Percentiles rank a stretch among this genome's conserved stretches.
Evolutionary conservation across 2,113 vertebrate species (phyloP).

Genomic region (Antennarius striatus): DNA sequence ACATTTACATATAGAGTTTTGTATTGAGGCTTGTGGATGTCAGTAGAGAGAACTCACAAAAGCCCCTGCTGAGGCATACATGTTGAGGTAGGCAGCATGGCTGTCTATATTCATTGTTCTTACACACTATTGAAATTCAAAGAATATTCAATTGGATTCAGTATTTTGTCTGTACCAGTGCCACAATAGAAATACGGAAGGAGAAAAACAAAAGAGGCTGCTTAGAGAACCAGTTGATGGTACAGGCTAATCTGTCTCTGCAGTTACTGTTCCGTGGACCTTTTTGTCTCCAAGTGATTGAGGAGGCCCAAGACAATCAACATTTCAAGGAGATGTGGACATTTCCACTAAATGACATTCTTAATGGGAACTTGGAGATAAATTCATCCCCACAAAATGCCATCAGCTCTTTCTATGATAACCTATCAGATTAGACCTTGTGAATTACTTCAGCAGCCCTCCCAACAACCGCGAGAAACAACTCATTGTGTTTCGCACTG

Average conservation of each 20-base stretch:
- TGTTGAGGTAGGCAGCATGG: conserved; percentile 18
- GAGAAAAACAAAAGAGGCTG: conserved; percentile 35
- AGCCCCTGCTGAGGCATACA: conserved; percentile 22
- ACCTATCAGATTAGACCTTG: conserved; percentile 50
- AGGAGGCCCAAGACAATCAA: conserved; percentile 50
- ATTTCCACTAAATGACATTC: conserved; percentile 49
- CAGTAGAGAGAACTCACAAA: conserved; percentile 28
- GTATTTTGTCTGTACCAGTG: conserved; percentile 10
- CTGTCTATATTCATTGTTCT: conserved; percentile 34
- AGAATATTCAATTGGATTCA: conserved; percentile 27
- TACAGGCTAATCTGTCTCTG: conserved; percentile 40
- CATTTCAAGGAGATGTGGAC: conserved; percentile 64
- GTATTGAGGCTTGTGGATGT: conserved; percentile 19
- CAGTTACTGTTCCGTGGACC: conserved; percentile 15
- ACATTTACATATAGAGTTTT: conserved; percentile 11
- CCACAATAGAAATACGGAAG: conserved; percentile 28
- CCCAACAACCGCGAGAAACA: conserved; percentile 34
- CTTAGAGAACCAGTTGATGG: conserved; percentile 30
- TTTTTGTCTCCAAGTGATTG: conserved; percentile 58
- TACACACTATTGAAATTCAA: conserved; percentile 21
- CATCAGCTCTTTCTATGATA: conserved; percentile 53
- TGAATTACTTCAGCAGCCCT: conserved; percentile 44
- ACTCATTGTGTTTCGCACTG: conserved; percentile 22
- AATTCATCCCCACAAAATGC: conserved; percentile 52
- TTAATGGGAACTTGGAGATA: conserved; percentile 59